Percentiles rank a stretch among this genome's conserved stretches.
Evolutionary conservation across 2,113 vertebrate genomes (phyloP).

Genomic region (Deroptyus accipitrinus): DNA sequence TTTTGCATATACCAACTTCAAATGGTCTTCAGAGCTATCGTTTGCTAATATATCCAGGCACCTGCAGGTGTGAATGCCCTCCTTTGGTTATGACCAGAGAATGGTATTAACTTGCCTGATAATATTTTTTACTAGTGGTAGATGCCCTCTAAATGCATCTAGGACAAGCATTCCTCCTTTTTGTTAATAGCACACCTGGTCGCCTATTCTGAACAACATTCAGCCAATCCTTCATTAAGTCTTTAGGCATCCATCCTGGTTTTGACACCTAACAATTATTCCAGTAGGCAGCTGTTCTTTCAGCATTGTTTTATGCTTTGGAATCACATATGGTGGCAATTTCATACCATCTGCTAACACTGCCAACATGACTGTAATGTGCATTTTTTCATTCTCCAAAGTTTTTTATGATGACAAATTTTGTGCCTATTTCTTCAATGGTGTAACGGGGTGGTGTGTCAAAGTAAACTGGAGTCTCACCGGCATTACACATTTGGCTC

Average conservation of each 20-base stretch:
- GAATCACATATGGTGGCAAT: slow-evolving; percentile 56
- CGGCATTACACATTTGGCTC: background rate
- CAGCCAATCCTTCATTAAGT: slow-evolving; percentile 44
- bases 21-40: background rate
- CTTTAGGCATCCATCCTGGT: slow-evolving; percentile 41
- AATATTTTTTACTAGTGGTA: background rate
- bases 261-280: slow-evolving; percentile 60
- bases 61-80: background rate
- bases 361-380: slow-evolving; percentile 4
- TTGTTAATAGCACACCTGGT: slow-evolving; percentile 24
- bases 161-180: slow-evolving; percentile 7
- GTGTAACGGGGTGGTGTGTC: background rate
- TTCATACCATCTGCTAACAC: slow-evolving; percentile 43
- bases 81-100: background rate
- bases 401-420: slow-evolving; percentile 34
- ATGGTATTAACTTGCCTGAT: background rate
- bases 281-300: slow-evolving; percentile 59
- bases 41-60: background rate
- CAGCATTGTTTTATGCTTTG: background rate
- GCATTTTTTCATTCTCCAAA: background rate
- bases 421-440: background rate
- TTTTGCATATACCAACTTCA: background rate
- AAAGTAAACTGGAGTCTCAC: background rate
- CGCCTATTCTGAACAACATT: background rate
- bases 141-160: background rate